Percentiles rank a stretch among this genome's conserved stretches.
Conservation (phyloP, 35 echinoderm and acorn worm species). For the Ptychodera flava region DNA sequence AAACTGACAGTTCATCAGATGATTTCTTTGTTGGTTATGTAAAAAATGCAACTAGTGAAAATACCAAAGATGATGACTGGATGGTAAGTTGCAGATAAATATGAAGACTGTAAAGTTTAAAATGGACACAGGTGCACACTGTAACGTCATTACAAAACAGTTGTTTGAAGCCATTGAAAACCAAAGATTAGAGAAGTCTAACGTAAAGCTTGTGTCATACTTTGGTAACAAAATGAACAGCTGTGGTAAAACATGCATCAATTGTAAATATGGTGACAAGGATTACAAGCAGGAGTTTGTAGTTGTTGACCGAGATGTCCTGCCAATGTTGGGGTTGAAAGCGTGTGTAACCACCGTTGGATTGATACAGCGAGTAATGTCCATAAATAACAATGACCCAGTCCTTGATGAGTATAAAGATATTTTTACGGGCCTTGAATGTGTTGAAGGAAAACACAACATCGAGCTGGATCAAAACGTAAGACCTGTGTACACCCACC, state of each 20-base stretch:
- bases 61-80: neutral
- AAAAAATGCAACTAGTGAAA: neutral
- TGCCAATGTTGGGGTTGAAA: slow-evolving; percentile 1
- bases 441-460: slow-evolving; percentile 15
- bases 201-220: slow-evolving; percentile 12
- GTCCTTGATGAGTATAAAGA: no score
- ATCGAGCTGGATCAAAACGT: neutral
- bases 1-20: neutral
- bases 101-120: neutral
- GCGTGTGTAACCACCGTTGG: neutral
- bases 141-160: slow-evolving; percentile 3
- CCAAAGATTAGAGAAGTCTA: neutral
- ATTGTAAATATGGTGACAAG: neutral
- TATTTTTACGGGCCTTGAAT: slow-evolving; percentile 36
- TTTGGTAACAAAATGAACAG: slow-evolving; percentile 6
- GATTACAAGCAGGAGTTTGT: slow-evolving; percentile 11
- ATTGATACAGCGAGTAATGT: slow-evolving; percentile 29
- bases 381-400: no score
- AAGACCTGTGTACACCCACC: neutral
- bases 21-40: slow-evolving; percentile 2
- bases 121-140: slow-evolving; percentile 24
- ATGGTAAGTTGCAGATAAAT: neutral
- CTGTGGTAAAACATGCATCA: slow-evolving; percentile 2
- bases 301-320: slow-evolving; percentile 16
- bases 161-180: neutral